Conservation (phyloP, 1,140 invertebrate species). For the Archivesica marissinica region DNA sequence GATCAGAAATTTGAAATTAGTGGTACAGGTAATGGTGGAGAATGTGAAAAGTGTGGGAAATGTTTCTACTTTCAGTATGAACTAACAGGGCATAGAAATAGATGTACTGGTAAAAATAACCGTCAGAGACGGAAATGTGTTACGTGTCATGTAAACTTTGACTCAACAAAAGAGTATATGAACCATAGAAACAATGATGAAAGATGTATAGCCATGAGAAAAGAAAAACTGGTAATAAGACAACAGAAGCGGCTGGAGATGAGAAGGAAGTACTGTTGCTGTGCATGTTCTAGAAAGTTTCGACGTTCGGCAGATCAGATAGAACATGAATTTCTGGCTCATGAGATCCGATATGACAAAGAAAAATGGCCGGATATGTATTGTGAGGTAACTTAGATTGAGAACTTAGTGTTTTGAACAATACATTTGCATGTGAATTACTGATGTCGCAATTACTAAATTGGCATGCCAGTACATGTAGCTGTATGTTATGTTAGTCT, state of each 20-base stretch:
- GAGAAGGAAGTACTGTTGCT: slow-evolving; percentile 29
- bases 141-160: slow-evolving; percentile 29
- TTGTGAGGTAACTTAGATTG: slow-evolving; percentile 26
- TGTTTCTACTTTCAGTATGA: slow-evolving; percentile 28
- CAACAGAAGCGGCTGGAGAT: slow-evolving; percentile 14
- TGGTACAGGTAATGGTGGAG: slow-evolving; percentile 7
- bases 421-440: no score
- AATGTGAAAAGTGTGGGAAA: slow-evolving; percentile 30
- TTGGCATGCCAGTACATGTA: no score
- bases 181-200: slow-evolving; percentile 29
- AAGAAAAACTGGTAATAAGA: slow-evolving; percentile 21
- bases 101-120: slow-evolving; percentile 35
- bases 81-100: slow-evolving; percentile 31
- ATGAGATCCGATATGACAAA: slow-evolving; percentile 52
- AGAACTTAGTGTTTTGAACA: no score
- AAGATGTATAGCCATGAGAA: slow-evolving; percentile 8
- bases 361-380: slow-evolving; percentile 47
- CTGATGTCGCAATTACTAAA: no score
- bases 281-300: slow-evolving; percentile 42
- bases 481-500: no score
- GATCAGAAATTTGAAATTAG: no score
- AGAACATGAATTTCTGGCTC: slow-evolving; percentile 42
- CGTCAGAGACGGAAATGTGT: slow-evolving; percentile 27
- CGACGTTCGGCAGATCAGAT: slow-evolving; percentile 41
- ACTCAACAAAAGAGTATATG: slow-evolving; percentile 31